Evolutionary conservation across 2,888 invertebrate species (phyloP).

Genomic region (Drosophila niveifrons): DNA sequence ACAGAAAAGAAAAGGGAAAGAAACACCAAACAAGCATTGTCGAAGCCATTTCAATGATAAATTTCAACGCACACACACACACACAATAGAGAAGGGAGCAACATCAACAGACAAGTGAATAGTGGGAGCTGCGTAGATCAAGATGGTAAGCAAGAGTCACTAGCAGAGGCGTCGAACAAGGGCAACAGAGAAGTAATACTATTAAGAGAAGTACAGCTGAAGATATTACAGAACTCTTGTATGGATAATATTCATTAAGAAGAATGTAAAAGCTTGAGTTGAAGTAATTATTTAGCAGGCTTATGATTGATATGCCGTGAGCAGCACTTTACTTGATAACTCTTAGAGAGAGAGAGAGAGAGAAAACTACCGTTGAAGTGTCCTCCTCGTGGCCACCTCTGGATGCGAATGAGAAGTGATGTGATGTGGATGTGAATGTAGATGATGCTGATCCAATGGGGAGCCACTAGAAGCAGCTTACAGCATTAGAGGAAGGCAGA

Average conservation of each 20-base stretch:
- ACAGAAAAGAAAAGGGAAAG: constrained; percentile 19
- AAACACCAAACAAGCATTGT: constrained; percentile 28
- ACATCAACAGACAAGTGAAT: constrained; percentile 16
- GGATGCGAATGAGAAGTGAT: not conserved
- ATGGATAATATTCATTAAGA: not conserved
- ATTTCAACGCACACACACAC: constrained; percentile 44
- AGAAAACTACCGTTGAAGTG: constrained; percentile 22
- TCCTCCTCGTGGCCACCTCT: constrained; percentile 38
- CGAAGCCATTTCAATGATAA: constrained; percentile 76
- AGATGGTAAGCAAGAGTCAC: constrained; percentile 24
- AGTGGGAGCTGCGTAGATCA: constrained; percentile 25
- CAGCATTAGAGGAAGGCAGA: constrained; percentile 56
- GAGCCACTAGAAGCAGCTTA: constrained; percentile 17
- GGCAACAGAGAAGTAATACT: not conserved
- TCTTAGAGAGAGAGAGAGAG: constrained; percentile 2
- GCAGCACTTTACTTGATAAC: constrained; percentile 49
- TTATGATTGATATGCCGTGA: constrained; percentile 43
- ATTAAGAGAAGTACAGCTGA: not conserved
- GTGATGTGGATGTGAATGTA: constrained; percentile 2
- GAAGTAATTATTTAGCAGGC: constrained; percentile 31
- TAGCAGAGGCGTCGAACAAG: constrained; percentile 2
- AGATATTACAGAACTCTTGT: too few relatives aligned
- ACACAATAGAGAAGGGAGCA: constrained; percentile 15
- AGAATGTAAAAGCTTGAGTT: not conserved
- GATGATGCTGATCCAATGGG: constrained; percentile 8